Conservation (phyloP, 2,113 vertebrate genomes). For the Hepsetus odoe region DNA sequence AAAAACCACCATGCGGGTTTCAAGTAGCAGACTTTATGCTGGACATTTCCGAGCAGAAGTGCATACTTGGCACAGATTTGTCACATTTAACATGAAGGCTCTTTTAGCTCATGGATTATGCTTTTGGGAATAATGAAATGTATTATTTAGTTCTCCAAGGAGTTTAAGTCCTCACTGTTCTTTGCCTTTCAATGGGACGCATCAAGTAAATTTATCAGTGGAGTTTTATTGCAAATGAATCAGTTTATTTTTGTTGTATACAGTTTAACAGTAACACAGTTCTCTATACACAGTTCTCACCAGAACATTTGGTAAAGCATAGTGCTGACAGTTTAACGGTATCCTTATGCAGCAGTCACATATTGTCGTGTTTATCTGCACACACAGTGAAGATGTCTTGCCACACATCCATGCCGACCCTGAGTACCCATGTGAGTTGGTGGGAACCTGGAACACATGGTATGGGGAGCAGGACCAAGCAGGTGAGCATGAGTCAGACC, state of each 20-base stretch:
- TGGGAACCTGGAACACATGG: conserved; percentile 99
- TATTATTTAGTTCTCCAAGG: no score
- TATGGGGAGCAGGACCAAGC: conserved; percentile 99
- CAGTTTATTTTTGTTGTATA: background rate
- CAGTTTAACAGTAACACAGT: background rate
- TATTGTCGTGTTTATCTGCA: background rate
- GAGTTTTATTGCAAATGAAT: background rate
- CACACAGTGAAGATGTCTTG: conserved; percentile 89
- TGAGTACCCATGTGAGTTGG: conserved; percentile 94
- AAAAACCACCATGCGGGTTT: no score
- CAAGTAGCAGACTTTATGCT: no score
- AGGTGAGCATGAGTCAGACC: conserved; percentile 82
- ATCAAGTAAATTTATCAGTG: background rate
- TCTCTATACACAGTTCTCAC: no score
- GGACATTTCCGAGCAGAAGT: no score
- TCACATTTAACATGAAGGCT: no score
- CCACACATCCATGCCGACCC: conserved; percentile 92
- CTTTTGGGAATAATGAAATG: no score
- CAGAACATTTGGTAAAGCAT: background rate
- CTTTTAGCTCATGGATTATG: no score
- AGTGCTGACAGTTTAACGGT: background rate
- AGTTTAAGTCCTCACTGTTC: no score
- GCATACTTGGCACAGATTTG: no score
- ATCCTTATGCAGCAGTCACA: background rate
- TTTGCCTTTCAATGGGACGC: background rate